Evolutionary conservation across 2,888 invertebrate genomes (phyloP), one percentile per base, ranked within the genome.

Genomic region (Cheilosia grossa): DNA sequence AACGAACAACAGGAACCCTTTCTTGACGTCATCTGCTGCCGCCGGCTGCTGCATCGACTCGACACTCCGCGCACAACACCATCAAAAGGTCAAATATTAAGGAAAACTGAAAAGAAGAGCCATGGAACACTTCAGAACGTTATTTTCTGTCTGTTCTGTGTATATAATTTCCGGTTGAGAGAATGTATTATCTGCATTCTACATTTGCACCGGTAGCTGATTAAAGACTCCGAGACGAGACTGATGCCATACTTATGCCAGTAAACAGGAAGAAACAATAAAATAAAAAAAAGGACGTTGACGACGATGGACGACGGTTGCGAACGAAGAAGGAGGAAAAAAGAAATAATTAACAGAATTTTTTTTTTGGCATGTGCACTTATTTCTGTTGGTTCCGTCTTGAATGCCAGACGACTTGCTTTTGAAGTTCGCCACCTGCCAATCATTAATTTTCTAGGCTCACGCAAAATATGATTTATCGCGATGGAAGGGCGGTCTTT

Each of bases 341-440:
- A 47, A 51, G n/a, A 70, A 70, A 66, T 59, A 73, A 73, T 80
- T 53, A 80, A 80, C 59, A 61, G 27, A 49, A 73, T 27, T 21
- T 7, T 30, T 30, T 7, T 6, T 27, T 40, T 75, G 63, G 73
- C 73, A 64, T 74, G 73, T 73, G 73, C 63, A 30, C 13, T 21
- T n/a, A 30, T 72, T 27, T 9, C 27, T 19, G 40, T 54, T 37
- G 6, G 54, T 37, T 42, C 17, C 49, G 56, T 69, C 40, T 40
- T n/a, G 19, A 42, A 40, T 15, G 44, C 13, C 7, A n/a, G 30
- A 33, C 47, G 24, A n/a, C 58, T 24, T 47, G 33, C 54, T 58
- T 66, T 72, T 72, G 64, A 61, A 61, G 73, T 80, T 73, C 73
- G 73, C 73, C 80, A 80, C 80, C 80, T 80, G 80, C 49, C 59